Conservation (phyloP, 2,797 vertebrate species). For the Sebastes itinus region DNA sequence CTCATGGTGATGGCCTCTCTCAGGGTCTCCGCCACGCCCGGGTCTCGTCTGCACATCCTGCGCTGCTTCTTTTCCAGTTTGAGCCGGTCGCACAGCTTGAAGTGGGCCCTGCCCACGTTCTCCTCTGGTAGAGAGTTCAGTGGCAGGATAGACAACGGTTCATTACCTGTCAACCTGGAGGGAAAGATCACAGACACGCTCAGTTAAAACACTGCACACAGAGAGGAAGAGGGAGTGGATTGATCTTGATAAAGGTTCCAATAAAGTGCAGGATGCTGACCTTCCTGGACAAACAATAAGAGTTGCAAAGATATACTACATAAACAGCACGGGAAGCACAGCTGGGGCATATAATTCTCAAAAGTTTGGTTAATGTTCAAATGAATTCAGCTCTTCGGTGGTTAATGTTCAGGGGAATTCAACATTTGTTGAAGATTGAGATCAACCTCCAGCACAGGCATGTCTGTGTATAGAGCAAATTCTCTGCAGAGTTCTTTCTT, state of each 20-base stretch:
- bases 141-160: slow-evolving; percentile 96
- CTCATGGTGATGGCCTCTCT: slow-evolving; percentile 98
- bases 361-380: slow-evolving; percentile 78
- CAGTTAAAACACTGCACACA: slow-evolving; percentile 1
- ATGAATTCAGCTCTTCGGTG: slow-evolving; percentile 69
- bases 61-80: slow-evolving; percentile 98
- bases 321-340: slow-evolving; percentile 57
- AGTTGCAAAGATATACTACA: slow-evolving; percentile 57
- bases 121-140: slow-evolving; percentile 93
- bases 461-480: slow-evolving; percentile 42
- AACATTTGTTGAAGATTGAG: slow-evolving; percentile 69
- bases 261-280: slow-evolving; percentile 55
- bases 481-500: slow-evolving; percentile 36
- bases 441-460: slow-evolving; percentile 62
- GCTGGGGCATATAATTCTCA: slow-evolving; percentile 50
- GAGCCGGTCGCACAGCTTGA: slow-evolving; percentile 97
- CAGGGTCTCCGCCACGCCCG: slow-evolving; percentile 95
- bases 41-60: slow-evolving; percentile 97
- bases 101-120: slow-evolving; percentile 89
- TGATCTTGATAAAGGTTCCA: slow-evolving; percentile 48
- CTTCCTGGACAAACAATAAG: slow-evolving; percentile 60
- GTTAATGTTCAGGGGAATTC: slow-evolving; percentile 81
- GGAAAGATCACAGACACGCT: slow-evolving; percentile 38
- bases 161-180: slow-evolving; percentile 94
- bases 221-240: slow-evolving; percentile 21